phyloP scores from a whole-genome alignment of 1,140 invertebrate genomes.

The Drosophila malerkotliana region DNA sequence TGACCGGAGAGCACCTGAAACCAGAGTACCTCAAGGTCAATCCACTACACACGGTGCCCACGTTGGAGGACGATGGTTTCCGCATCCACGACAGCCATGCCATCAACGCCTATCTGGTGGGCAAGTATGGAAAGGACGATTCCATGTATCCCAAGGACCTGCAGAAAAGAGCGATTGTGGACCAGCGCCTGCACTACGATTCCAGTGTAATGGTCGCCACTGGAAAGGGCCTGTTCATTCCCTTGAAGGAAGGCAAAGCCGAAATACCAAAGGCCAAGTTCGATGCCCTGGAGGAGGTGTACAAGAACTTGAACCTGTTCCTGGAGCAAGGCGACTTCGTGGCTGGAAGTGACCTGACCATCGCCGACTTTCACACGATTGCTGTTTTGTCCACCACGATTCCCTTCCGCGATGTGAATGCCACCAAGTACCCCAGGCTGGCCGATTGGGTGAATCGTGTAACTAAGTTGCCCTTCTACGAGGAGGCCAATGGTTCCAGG shows the following conservation, averaged over 20 bases:
- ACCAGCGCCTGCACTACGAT: conserved; percentile 86
- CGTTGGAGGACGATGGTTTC: conserved; percentile 55
- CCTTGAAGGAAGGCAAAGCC: conserved; percentile 26
- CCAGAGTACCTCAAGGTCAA: conserved; percentile 86
- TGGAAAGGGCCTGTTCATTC: conserved; percentile 4
- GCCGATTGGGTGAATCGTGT: conserved; percentile 69
- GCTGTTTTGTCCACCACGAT: conserved; percentile 54
- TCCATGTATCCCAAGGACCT: conserved; percentile 86
- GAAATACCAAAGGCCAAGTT: conserved; percentile 57
- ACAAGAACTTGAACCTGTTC: conserved; percentile 85
- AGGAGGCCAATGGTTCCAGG: conserved; percentile 73
- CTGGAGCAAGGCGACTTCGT: conserved; percentile 85
- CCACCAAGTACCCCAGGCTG: conserved; percentile 66
- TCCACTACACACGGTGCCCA: conserved; percentile 79
- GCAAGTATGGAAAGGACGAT: conserved; percentile 85
- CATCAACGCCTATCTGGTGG: conserved; percentile 80
- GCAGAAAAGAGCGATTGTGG: conserved; percentile 84
- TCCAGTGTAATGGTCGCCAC: conserved; percentile 85
- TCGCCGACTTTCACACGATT: conserved; percentile 86
- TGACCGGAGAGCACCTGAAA: conserved; percentile 86
- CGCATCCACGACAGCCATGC: conserved; percentile 74
- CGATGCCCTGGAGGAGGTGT: conserved; percentile 84
- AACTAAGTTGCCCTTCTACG: conserved; percentile 77
- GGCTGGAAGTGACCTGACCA: conserved; percentile 86
- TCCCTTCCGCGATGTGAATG: conserved; percentile 65